Percentiles rank a stretch among this genome's conserved stretches.
Evolutionary conservation across 2,797 vertebrate species (phyloP).

Genomic region (Micropoecilia bifurca): DNA sequence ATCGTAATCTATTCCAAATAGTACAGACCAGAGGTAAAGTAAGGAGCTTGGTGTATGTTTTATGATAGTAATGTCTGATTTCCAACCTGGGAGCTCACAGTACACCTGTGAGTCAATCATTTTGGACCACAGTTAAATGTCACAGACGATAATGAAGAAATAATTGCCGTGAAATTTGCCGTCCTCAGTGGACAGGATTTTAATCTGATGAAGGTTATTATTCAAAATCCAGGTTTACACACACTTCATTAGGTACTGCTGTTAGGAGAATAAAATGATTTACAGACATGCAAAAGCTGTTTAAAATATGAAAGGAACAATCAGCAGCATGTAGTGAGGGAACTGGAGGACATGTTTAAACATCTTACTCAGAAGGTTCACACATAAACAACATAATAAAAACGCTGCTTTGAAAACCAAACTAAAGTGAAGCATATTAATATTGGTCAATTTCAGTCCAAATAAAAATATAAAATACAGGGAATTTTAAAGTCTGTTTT

Average conservation of each 20-base stretch:
- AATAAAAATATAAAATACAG: background rate
- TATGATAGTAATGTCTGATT: background rate
- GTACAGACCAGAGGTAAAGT: background rate
- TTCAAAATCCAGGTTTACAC: slow-evolving; percentile 3
- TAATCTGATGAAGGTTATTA: slow-evolving; percentile 29
- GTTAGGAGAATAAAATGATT: background rate
- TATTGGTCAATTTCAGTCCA: background rate
- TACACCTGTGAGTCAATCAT: slow-evolving; percentile 2
- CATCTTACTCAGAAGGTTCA: background rate
- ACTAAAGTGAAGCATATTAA: background rate
- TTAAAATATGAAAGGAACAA: slow-evolving; percentile 8
- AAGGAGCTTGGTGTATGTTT: slow-evolving; percentile 14
- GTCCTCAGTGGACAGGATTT: slow-evolving; percentile 21
- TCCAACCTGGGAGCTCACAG: background rate
- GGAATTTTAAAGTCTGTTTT: background rate
- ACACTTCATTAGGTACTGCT: slow-evolving; percentile 9
- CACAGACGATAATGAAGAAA: slow-evolving; percentile 25
- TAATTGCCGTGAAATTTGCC: slow-evolving; percentile 27
- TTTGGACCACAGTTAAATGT: slow-evolving; percentile 14
- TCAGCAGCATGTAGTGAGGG: background rate
- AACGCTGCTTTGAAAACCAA: background rate
- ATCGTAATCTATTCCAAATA: background rate
- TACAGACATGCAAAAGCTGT: background rate
- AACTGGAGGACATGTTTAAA: background rate
- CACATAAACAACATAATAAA: background rate